These are phyloP conservation scores for Musca domestica DNA, from an alignment of 1,140 invertebrate species.

Conservation along the genomic window DNA sequence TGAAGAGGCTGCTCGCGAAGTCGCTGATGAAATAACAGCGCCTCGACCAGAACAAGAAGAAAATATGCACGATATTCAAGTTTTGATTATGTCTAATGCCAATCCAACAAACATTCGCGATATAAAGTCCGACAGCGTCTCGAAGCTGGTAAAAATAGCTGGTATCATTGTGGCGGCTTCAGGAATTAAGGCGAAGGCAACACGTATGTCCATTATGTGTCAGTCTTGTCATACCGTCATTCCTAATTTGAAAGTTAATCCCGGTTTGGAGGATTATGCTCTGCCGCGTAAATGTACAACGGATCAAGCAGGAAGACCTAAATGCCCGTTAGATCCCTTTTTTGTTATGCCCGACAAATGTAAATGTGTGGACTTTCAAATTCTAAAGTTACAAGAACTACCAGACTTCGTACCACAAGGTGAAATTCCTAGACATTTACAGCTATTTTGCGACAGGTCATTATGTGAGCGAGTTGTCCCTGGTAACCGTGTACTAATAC, in stretches of 20 bases:
- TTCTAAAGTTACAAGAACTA: conserved; percentile 91
- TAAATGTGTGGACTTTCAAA: conserved; percentile 86
- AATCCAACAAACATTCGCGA: conserved; percentile 79
- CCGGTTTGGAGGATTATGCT: conserved; percentile 95
- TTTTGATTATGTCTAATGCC: conserved; percentile 83
- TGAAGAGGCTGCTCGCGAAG: conserved; percentile 96
- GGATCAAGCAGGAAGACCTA: conserved; percentile 85
- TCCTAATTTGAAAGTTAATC: conserved; percentile 86
- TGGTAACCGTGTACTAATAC: conserved; percentile 89
- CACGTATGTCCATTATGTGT: conserved; percentile 93
- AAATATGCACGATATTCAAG: conserved; percentile 90
- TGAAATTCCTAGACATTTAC: conserved; percentile 96
- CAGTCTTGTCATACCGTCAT: conserved; percentile 88
- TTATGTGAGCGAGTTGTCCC: conserved; percentile 95
- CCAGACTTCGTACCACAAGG: conserved; percentile 97
- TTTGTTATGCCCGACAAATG: conserved; percentile 98
- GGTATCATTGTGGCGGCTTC: conserved; percentile 95
- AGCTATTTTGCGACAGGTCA: conserved; percentile 92
- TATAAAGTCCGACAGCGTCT: conserved; percentile 91
- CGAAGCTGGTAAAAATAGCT: conserved; percentile 89
- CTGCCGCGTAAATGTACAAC: conserved; percentile 92
- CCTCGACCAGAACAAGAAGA: conserved; percentile 89
- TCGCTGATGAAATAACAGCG: conserved; percentile 94
- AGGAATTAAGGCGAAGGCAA: conserved; percentile 92
- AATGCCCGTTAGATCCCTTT: conserved; percentile 97